A percentile compares a stretch with the other conserved stretches of the same genome.
Conservation (phyloP, 2,888 invertebrate genomes). For the Dasysyrphus albostriatus region DNA sequence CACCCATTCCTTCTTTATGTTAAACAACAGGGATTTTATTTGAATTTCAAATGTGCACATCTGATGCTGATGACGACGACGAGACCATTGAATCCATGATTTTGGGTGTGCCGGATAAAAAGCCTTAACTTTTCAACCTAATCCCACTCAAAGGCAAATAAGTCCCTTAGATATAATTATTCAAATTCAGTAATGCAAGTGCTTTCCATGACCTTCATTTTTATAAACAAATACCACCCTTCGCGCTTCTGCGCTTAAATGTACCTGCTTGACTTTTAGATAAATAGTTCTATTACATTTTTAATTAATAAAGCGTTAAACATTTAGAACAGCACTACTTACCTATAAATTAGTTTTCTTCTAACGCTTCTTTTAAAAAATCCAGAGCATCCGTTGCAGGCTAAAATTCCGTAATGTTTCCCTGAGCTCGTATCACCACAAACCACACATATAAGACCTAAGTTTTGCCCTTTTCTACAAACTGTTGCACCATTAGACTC, state of each 20-base stretch:
- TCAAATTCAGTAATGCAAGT: constrained; percentile 60
- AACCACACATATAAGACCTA: constrained; percentile 96
- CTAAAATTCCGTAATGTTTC: constrained; percentile 98
- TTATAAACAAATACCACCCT: constrained; percentile 50
- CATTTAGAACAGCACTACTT: too few relatives aligned
- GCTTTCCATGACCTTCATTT: constrained; percentile 35
- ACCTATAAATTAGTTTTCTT: constrained; percentile 98
- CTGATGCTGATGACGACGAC: constrained; percentile 49
- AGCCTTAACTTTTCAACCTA: constrained; percentile 52
- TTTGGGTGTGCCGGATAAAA: constrained; percentile 25
- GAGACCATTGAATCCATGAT: constrained; percentile 43
- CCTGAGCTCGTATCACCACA: constrained; percentile 99
- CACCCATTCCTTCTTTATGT: constrained; percentile 35
- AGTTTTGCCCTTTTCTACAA: constrained; percentile 85
- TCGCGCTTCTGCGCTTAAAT: constrained; percentile 33
- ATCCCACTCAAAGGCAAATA: constrained; percentile 65
- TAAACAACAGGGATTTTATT: constrained; percentile 44
- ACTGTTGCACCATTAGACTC: constrained; percentile 74
- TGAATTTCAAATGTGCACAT: constrained; percentile 63
- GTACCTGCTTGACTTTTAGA: neutral
- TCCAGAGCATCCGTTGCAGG: constrained; percentile 99
- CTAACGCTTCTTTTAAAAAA: constrained; percentile 99
- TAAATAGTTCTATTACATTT: constrained; percentile 20
- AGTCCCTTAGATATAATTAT: constrained; percentile 70
- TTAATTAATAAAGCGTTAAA: too few relatives aligned